These are phyloP conservation scores for Omphaloscelis lunosa DNA, from an alignment of 2,888 invertebrate genomes.

Conservation along the genomic window DNA sequence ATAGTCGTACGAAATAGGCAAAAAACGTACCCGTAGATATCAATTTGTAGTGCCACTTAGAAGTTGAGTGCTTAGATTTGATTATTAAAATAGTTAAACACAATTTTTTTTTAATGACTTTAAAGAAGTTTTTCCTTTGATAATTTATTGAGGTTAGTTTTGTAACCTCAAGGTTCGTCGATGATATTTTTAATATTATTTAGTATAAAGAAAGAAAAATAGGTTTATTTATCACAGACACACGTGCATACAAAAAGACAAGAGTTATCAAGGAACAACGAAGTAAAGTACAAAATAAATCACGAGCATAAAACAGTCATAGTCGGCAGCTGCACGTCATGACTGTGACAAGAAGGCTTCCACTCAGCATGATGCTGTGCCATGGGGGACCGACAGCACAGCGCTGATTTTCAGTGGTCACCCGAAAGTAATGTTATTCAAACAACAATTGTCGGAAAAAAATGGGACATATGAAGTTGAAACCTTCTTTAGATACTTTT, in stretches of 20 bases:
- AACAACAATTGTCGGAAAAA: not conserved
- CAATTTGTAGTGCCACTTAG: not conserved
- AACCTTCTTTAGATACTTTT: not conserved
- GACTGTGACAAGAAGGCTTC: no score
- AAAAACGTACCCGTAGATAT: not conserved
- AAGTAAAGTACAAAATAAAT: no score
- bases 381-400: no score
- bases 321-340: no score
- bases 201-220: not conserved
- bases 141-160: not conserved
- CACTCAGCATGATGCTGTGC: no score
- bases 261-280: no score
- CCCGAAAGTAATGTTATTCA: not conserved
- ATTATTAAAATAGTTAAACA: not conserved
- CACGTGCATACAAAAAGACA: no score
- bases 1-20: not conserved
- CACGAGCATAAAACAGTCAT: no score
- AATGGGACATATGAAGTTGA: not conserved
- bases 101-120: not conserved
- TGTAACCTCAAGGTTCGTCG: not conserved
- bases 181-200: not conserved
- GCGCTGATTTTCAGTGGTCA: no score
- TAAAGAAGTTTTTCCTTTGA: not conserved
- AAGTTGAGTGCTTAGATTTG: not conserved
- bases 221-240: no score